Conservation (phyloP, 2,888 invertebrate species). For the Zygaena filipendulae region DNA sequence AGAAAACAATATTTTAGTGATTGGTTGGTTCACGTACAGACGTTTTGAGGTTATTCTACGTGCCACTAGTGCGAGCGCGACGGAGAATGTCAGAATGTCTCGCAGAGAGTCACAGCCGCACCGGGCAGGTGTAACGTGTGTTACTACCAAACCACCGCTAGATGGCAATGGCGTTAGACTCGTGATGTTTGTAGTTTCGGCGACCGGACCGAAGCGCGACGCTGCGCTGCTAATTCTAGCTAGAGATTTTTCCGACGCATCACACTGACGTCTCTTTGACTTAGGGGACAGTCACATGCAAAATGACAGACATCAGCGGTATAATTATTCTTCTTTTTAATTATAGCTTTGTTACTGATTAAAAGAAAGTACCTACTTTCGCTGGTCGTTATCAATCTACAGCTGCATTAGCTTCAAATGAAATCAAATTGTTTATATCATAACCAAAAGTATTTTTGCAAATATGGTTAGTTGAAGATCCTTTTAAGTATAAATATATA, state of each 20-base stretch:
- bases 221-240: constrained; percentile 61
- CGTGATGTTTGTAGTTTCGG: constrained; percentile 55
- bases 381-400: no score
- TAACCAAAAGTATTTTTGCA: no score
- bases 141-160: constrained; percentile 27
- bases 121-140: constrained; percentile 42
- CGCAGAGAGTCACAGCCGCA: constrained; percentile 17
- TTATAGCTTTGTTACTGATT: no score
- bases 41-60: constrained; percentile 65
- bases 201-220: constrained; percentile 59
- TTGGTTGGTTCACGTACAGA: constrained; percentile 39
- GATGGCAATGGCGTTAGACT: constrained; percentile 41
- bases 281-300: constrained; percentile 44
- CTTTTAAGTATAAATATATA: no score
- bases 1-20: constrained; percentile 47
- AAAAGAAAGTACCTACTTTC: no score
- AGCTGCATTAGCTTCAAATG: no score
- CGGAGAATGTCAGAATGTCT: constrained; percentile 43
- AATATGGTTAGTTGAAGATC: no score
- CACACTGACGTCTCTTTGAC: constrained; percentile 38
- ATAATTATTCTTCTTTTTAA: no score
- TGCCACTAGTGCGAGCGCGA: constrained; percentile 63
- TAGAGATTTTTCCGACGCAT: constrained; percentile 64
- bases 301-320: no score
- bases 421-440: no score